phyloP scores from a whole-genome alignment of 2,113 vertebrate species.

The Sceloporus tristichus region DNA sequence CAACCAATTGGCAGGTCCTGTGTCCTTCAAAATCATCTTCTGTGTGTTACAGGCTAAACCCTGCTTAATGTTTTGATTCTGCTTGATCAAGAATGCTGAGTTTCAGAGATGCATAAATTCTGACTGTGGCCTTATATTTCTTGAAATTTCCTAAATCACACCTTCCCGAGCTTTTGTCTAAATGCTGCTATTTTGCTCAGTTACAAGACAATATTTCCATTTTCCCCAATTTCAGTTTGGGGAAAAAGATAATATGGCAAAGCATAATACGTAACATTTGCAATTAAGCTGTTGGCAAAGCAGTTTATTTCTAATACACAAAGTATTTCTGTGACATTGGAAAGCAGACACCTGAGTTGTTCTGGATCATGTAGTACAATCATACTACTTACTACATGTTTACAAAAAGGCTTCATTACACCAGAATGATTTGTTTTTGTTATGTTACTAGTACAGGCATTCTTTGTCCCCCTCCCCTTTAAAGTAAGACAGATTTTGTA shows the following conservation, averaged over 20 bases:
- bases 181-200: neutral
- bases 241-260: no score
- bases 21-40: no score
- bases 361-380: neutral
- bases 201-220: neutral
- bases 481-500: neutral
- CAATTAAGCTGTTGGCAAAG: neutral
- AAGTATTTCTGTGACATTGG: neutral
- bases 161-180: neutral
- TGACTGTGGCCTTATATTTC: no score
- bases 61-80: no score
- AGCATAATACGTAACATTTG: neutral
- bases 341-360: no score
- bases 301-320: neutral
- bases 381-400: no score
- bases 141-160: no score
- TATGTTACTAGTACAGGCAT: neutral
- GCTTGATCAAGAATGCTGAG: no score
- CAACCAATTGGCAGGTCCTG: no score
- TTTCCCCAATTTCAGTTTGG: neutral
- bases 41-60: no score
- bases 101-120: no score
- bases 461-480: neutral
- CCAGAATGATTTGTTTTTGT: neutral
- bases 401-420: neutral